Base-by-base conservation (phyloP, 2,888 invertebrate species). In the Nowickia ferox region DNA sequence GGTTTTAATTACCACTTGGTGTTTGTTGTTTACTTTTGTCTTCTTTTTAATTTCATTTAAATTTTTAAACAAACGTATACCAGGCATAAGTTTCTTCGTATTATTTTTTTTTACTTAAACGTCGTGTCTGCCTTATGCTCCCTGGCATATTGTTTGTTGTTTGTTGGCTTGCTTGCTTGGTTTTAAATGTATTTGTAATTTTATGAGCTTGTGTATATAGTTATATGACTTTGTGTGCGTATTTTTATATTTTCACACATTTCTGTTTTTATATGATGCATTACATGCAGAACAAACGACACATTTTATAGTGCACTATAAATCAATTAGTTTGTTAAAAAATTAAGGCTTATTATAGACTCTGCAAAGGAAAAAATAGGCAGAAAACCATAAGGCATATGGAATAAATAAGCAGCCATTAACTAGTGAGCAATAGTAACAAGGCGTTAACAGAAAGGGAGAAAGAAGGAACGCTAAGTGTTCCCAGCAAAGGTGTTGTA, bases 231-330 rank as follows among this genome's bases (percentile, higher is more conserved):
- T 75, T 69, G 38, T 59, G 30, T 76, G 30, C 17, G 48, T 63
- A 65, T 15, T 57, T 59, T 48, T 71, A 57, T 69, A 53, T 76
- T 86, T 86, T 86, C 83, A 86, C 83, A 86, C 86, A 83, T 86
- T 83, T 86, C 76, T 76, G 78, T 79, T 86, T 53, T 88, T 91
- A 91, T 90, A 91, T 91, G 91, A 90, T 88, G 90, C 91, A 90
- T 91, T 90, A 90, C 90, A 90, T 91, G 89, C 90, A 89, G 89
- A 90, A 87, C 91, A 90, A 91, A 91, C 90, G 91, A 90, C 90
- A 91, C 91, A 91, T 91, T 91, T 91, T 91, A 91, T 91, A 89
- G 91, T 89, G 89, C 88, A 89, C 90, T 90, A 91, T 91, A 91
- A 91, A 91, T 91, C 91, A 91, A 91, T 90, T 91, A 91, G 91